phyloP scores from a whole-genome alignment of 2,797 vertebrate species.

The Agapornis canus region DNA sequence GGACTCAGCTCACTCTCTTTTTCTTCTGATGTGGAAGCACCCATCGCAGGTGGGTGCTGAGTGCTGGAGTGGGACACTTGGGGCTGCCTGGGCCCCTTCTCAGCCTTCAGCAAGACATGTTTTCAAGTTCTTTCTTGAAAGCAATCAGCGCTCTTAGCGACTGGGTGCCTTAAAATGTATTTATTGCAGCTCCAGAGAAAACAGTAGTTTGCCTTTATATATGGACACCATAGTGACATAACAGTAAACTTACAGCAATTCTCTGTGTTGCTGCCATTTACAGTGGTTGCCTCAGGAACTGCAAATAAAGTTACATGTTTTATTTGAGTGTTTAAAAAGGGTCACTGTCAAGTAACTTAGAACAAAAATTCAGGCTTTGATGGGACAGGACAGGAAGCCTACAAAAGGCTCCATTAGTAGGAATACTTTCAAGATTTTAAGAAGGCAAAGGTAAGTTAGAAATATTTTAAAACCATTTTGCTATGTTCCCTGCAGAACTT shows the following conservation, averaged over 20 bases:
- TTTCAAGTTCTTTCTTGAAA: constrained; percentile 10
- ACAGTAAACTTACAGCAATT: constrained; percentile 67
- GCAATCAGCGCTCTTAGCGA: constrained; percentile 38
- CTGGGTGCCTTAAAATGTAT: constrained; percentile 46
- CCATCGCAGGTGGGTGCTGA: neutral
- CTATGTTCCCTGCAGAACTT: neutral
- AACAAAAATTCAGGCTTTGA: constrained; percentile 6
- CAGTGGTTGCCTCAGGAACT: constrained; percentile 67
- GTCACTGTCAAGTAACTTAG: constrained; percentile 26
- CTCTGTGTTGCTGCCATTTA: constrained; percentile 59
- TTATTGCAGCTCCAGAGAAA: constrained; percentile 60
- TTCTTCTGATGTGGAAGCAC: neutral
- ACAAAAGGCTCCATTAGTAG: neutral
- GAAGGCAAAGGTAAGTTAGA: neutral
- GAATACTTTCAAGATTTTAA: neutral
- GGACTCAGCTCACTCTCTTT: neutral
- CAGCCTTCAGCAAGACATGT: neutral
- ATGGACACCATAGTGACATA: constrained; percentile 71
- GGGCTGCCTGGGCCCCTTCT: neutral
- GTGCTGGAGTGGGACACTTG: neutral
- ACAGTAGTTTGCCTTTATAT: constrained; percentile 68
- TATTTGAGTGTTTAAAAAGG: constrained; percentile 47
- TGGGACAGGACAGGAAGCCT: neutral
- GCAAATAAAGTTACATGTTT: constrained; percentile 58
- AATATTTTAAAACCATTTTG: neutral